Base-by-base conservation (phyloP, 2,113 vertebrate genomes). In the Cygnus atratus region DNA sequence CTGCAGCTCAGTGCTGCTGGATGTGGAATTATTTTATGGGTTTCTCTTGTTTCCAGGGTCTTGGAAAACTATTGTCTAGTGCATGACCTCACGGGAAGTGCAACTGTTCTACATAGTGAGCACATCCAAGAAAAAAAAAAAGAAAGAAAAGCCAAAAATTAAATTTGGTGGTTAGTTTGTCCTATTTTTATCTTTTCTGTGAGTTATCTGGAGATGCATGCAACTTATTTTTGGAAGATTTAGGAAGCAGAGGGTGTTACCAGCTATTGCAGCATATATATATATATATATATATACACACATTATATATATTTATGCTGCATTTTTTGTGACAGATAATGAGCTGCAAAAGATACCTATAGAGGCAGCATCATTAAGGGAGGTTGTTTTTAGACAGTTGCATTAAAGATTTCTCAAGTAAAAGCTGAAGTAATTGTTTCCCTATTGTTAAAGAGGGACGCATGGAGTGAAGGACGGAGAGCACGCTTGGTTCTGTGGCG, bases 361-460 rank as follows among this genome's bases (percentile, higher is more conserved):
- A 95, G 84, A 97, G 94, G 93, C 70, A 74, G 63, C 4, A 0
- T 87, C 3, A 5, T 43, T 90, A 88, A 91, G 29, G 76, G 33
- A 67, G 39, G 48, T 31, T 97, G 92, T 67, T 79, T 97, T 97
- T 96, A 97, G 85, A 84, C 7, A 24, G 62, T 81, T 97, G 90
- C 92, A 79, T 80, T 95, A 75, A 95, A 92, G 74, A 95, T 81
- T 93, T 93, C 83, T 92, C 41, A 89, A 80, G 54, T 54, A 71
- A 62, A 91, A 89, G 52, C 28, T 74, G 58, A 92, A 91, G 80
- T 61, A 39, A 24, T 84, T n/a, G 11, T 37, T 73, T 90, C 67
- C 37, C 21, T 83, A 21, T 62, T 46, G 4, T 52, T 77, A 79
- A 66, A 87, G 57, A 87, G 67, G 75, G 26, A 46, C 14, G 50